A percentile compares a stretch with the other conserved stretches of the same genome.
Evolutionary conservation across 2,113 vertebrate genomes (phyloP).

Genomic region (Myotis lucifugus): DNA sequence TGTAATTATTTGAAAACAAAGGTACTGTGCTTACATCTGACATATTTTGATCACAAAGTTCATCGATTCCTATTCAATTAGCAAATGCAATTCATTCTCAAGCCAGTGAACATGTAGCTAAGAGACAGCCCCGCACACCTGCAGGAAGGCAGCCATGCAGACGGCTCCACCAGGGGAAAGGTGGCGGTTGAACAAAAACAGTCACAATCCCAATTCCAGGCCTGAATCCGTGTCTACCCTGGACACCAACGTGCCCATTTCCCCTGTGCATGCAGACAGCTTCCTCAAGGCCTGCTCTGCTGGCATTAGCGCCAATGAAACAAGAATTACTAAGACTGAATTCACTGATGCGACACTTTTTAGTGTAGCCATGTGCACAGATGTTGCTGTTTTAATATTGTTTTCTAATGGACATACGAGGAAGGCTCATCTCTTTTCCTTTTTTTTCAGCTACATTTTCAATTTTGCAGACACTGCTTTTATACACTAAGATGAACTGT

Average conservation of each 20-base stretch:
- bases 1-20: constrained; percentile 47
- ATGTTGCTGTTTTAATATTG: background rate
- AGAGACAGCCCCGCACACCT: background rate
- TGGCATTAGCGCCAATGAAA: background rate
- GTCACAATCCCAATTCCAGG: background rate
- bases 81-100: background rate
- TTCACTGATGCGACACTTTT: background rate
- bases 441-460: background rate
- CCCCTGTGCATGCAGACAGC: background rate
- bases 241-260: background rate
- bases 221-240: background rate
- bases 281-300: background rate
- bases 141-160: background rate
- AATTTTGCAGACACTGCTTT: background rate
- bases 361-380: background rate
- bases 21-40: background rate
- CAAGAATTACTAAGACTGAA: background rate
- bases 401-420: background rate
- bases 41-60: constrained; percentile 46
- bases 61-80: constrained; percentile 42
- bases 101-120: background rate
- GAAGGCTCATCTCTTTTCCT: background rate
- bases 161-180: background rate
- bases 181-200: background rate
- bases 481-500: background rate